These are phyloP conservation scores for Bedellia somnulentella DNA, from an alignment of 2,888 invertebrate species.

Conservation along the genomic window DNA sequence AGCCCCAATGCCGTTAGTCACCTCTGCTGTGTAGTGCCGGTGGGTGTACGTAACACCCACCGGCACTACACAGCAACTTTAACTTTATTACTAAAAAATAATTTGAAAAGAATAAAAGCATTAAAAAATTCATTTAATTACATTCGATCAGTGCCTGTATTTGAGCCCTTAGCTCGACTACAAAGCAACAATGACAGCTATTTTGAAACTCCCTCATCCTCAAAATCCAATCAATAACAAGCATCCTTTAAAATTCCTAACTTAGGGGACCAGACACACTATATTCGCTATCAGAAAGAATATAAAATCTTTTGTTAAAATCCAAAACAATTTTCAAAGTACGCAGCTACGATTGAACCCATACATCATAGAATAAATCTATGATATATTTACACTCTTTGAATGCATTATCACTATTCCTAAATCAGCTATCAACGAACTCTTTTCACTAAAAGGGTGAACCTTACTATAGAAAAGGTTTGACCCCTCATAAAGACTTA, in stretches of 20 bases:
- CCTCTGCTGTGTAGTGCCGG: no score
- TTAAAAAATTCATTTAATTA: no score
- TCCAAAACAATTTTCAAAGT: slow-evolving; percentile 14
- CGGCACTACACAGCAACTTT: no score
- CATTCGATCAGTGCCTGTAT: slow-evolving; percentile 18
- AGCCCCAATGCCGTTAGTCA: no score
- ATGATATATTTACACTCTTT: slow-evolving; percentile 57
- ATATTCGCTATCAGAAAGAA: slow-evolving; percentile 10
- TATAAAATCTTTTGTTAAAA: slow-evolving; percentile 16
- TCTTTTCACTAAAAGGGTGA: slow-evolving; percentile 63
- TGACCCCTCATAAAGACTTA: slow-evolving; percentile 63
- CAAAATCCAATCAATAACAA: slow-evolving; percentile 16
- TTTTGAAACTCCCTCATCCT: slow-evolving; percentile 20
- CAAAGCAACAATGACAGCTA: slow-evolving; percentile 39
- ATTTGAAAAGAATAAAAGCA: no score
- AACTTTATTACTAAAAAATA: no score
- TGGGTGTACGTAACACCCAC: no score
- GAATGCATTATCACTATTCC: slow-evolving; percentile 56
- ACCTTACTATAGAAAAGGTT: slow-evolving; percentile 56
- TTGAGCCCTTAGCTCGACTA: slow-evolving; percentile 16
- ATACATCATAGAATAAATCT: slow-evolving; percentile 55
- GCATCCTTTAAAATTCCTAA: slow-evolving; percentile 22
- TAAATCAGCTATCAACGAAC: slow-evolving; percentile 61
- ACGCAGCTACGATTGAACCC: slow-evolving; percentile 20
- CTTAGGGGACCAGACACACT: slow-evolving; percentile 16